phyloP scores from a whole-genome alignment of 2,888 invertebrate species.

The Stenotaenia linearis region DNA sequence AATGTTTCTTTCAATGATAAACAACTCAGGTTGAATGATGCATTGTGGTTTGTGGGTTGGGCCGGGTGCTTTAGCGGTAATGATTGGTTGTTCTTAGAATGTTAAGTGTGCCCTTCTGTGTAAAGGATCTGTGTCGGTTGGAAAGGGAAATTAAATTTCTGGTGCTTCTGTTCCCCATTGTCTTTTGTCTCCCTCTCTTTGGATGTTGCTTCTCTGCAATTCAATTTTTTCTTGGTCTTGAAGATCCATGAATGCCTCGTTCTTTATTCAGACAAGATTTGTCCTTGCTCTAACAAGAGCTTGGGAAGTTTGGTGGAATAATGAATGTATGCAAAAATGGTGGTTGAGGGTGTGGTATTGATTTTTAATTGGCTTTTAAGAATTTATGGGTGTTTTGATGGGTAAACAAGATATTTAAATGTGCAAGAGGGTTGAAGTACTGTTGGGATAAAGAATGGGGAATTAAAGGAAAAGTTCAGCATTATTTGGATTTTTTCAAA shows the following conservation, averaged over 20 bases:
- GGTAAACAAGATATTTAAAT: too few species aligned
- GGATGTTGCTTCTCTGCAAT: conserved; percentile 9
- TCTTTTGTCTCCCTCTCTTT: conserved; percentile 12
- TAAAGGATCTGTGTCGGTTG: conserved; percentile 12
- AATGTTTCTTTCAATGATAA: background rate
- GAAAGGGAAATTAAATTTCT: background rate
- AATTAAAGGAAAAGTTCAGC: too few species aligned
- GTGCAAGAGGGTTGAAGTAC: too few species aligned
- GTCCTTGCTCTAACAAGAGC: background rate
- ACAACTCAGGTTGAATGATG: background rate
- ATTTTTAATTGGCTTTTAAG: background rate
- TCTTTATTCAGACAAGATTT: background rate
- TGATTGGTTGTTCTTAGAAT: conserved; percentile 19
- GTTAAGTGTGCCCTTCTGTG: conserved; percentile 14
- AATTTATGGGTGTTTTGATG: background rate
- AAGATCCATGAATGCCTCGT: background rate
- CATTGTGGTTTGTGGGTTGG: conserved; percentile 11
- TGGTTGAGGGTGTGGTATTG: background rate
- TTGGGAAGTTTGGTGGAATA: background rate
- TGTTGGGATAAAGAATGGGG: too few species aligned
- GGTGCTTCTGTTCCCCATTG: background rate
- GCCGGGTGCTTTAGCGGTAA: background rate
- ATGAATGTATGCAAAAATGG: background rate
- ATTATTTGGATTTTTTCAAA: too few species aligned
- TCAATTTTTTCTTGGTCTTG: background rate